Percentiles rank a stretch among this genome's conserved stretches.
Evolutionary conservation across 2,797 vertebrate species (phyloP).

Genomic region (Sebastes oblongus): DNA sequence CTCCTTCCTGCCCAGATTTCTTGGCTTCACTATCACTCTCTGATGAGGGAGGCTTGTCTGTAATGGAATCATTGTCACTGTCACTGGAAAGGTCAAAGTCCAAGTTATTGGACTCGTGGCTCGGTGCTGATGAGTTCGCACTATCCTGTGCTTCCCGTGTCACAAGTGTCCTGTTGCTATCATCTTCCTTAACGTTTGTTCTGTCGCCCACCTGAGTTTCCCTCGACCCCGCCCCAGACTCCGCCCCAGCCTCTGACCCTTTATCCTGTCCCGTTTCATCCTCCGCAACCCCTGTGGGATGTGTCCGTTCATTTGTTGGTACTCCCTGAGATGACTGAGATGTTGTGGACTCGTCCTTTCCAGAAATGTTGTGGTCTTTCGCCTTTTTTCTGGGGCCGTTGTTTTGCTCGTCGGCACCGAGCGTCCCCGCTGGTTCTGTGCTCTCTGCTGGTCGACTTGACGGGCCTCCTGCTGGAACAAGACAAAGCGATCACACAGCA

Average conservation of each 20-base stretch:
- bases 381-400: constrained; percentile 85
- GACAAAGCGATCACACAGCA: neutral
- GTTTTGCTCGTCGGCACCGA: constrained; percentile 83
- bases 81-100: constrained; percentile 95
- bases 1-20: constrained; percentile 36
- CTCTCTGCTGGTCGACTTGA: constrained; percentile 72
- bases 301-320: constrained; percentile 65
- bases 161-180: constrained; percentile 46
- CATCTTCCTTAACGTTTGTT: constrained; percentile 64
- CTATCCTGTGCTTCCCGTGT: constrained; percentile 47
- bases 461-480: constrained; percentile 72
- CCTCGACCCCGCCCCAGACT: constrained; percentile 4
- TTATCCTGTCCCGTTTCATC: constrained; percentile 37
- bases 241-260: constrained; percentile 23
- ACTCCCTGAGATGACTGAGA: constrained; percentile 66
- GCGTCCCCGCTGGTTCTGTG: constrained; percentile 66
- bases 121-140: constrained; percentile 44
- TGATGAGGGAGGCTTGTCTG: constrained; percentile 72
- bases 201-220: constrained; percentile 50
- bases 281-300: constrained; percentile 54
- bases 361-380: constrained; percentile 77
- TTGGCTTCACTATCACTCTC: constrained; percentile 62
- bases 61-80: constrained; percentile 85
- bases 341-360: constrained; percentile 59
- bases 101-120: constrained; percentile 79